Evolutionary conservation across 1,140 invertebrate species (phyloP), one percentile per base, ranked within the genome.

Genomic region (Triops cancriformis): DNA sequence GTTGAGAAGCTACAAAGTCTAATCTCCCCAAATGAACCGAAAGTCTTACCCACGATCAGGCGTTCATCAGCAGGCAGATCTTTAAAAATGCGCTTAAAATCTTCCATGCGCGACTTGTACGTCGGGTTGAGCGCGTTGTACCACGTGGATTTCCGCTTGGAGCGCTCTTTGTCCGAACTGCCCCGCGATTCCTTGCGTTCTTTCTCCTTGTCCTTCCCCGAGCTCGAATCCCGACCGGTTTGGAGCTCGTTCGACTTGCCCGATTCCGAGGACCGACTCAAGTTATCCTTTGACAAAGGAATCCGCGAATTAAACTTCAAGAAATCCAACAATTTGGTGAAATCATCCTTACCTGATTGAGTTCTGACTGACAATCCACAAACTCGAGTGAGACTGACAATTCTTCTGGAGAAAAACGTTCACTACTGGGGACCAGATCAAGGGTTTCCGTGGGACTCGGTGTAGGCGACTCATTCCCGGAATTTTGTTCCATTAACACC

Each of bases 61-160:
- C 95, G 88, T 85, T 98, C 95, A 82, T 95, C 93, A 81, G 91
- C 88, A 26, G 95, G 94, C 74, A 97, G 88, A 78, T 96, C 93
- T 85, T 95, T 96, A 84, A 98, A 98, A 80, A 96, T 89, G 83
- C 91, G 89, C 83, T 94, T 95, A 83, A 97, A 97, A 85, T 97
- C 94, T 81, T 95, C 93, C 45, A 92, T 94, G 80, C 93, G 88
- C 73, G 93, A 95, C 86, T 97, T 97, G 83, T 97, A 98, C 0
- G 94, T 96, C 41, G 95, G 94, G 86, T 95, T 96, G 43, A 96
- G 87, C 51, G 95, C 90, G 84, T 91, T 93, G 84, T 94, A 94
- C 91, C 93, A 94, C 80, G 87, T 87, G 26, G 89, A 87, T 78
- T 91, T 91, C 82, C 94, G 94, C 75, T 31, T 78, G 51, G 51